A percentile compares a stretch with the other conserved stretches of the same genome.
Evolutionary conservation across 2,797 vertebrate genomes (phyloP).

Genomic region (Notolepis coatsorum): DNA sequence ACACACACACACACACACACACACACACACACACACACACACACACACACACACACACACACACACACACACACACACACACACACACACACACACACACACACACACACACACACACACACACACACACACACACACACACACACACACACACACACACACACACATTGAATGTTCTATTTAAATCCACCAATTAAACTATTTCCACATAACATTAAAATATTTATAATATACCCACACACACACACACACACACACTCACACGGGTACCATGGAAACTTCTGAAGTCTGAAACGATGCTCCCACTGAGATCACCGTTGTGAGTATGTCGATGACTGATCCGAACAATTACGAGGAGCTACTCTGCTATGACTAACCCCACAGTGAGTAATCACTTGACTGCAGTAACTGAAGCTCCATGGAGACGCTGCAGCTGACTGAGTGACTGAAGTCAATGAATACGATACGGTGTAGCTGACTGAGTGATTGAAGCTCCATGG

Average conservation of each 20-base stretch:
- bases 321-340: not conserved
- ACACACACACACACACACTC: not conserved
- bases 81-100: not conserved
- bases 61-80: not conserved
- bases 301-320: constrained; percentile 11
- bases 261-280: not conserved
- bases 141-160: not conserved
- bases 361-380: not conserved
- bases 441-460: too few relatives aligned
- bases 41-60: not conserved
- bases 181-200: too few relatives aligned
- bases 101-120: not conserved
- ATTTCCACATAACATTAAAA: not conserved
- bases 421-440: too few relatives aligned
- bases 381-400: constrained; percentile 21
- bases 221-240: not conserved
- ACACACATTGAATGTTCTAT: not conserved
- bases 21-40: not conserved
- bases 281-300: not conserved
- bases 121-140: too few relatives aligned
- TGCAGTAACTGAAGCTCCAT: not conserved
- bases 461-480: too few relatives aligned
- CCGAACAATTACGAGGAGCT: not conserved
- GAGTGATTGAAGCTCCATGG: too few relatives aligned
- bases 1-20: not conserved